phyloP scores from a whole-genome alignment of 2,113 vertebrate species.

The Oryzias javanicus region DNA sequence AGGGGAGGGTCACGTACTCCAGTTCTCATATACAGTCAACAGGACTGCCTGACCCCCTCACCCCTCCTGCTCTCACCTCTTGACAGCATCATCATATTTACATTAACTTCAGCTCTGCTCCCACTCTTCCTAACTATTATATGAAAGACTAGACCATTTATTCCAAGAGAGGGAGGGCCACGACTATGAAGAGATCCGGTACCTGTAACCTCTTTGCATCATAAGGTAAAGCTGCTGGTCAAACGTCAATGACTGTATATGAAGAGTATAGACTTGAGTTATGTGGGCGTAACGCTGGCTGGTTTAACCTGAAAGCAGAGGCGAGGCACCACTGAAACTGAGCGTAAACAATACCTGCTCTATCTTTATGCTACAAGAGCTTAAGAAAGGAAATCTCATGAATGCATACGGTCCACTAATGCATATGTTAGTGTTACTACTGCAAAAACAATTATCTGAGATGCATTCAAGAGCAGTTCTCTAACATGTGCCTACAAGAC shows the following conservation, averaged over 20 bases:
- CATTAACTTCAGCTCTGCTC: slow-evolving; percentile 32
- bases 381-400: slow-evolving; percentile 23
- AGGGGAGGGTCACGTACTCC: no score
- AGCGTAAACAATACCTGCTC: slow-evolving; percentile 27
- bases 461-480: no score
- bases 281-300: slow-evolving; percentile 45
- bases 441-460: no score
- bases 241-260: no score
- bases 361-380: slow-evolving; percentile 48
- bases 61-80: slow-evolving; percentile 12
- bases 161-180: slow-evolving; percentile 10
- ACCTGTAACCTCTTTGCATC: slow-evolving; percentile 33
- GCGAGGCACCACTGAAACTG: slow-evolving; percentile 27
- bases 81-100: slow-evolving; percentile 9
- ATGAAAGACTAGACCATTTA: slow-evolving; percentile 13
- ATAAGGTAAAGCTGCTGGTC: slow-evolving; percentile 4
- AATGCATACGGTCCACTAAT: slow-evolving; percentile 3
- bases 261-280: slow-evolving; percentile 43
- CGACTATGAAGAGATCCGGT: slow-evolving; percentile 34
- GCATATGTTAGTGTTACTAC: no score
- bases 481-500: no score
- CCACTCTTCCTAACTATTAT: slow-evolving; percentile 18
- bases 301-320: slow-evolving; percentile 46
- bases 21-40: no score
- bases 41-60: background rate